These are phyloP conservation scores for Spodoptera exigua DNA, from an alignment of 2,888 invertebrate genomes.

Conservation along the genomic window DNA sequence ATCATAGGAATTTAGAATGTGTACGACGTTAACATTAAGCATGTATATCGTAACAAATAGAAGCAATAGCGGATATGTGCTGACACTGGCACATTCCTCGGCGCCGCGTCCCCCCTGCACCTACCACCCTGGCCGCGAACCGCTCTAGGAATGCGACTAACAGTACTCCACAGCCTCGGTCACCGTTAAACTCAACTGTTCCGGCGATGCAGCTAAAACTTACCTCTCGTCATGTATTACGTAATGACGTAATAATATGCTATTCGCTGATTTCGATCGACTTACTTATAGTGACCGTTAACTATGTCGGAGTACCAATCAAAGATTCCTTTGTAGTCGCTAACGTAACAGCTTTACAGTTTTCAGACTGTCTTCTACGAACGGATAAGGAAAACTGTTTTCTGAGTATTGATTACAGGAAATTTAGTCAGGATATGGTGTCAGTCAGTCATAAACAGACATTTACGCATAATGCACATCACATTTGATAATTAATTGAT, in stretches of 20 bases:
- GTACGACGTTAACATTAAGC: conserved; percentile 26
- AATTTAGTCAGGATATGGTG: background rate
- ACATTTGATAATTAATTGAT: conserved; percentile 2
- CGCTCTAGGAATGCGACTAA: conserved; percentile 85
- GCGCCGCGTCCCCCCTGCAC: conserved; percentile 68
- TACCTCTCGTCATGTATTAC: conserved; percentile 68
- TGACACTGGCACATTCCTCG: conserved; percentile 67
- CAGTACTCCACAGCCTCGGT: conserved; percentile 82
- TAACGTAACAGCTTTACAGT: conserved; percentile 25
- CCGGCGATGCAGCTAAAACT: conserved; percentile 70
- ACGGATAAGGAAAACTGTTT: conserved; percentile 28
- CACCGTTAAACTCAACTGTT: conserved; percentile 81
- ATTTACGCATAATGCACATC: no score
- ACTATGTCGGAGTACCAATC: conserved; percentile 42
- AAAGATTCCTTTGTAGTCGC: conserved; percentile 43
- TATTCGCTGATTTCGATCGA: conserved; percentile 63
- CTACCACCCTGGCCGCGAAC: conserved; percentile 68
- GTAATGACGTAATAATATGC: conserved; percentile 67
- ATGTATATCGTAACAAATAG: conserved; percentile 52
- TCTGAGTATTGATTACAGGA: conserved; percentile 12
- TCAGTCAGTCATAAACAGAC: background rate
- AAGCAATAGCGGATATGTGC: conserved; percentile 63
- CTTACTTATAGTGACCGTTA: conserved; percentile 41
- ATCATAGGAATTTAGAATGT: conserved; percentile 29
- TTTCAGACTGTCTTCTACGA: conserved; percentile 29